These are phyloP conservation scores for Panulirus ornatus DNA, from an alignment of 1,140 invertebrate genomes.

Conservation along the genomic window DNA sequence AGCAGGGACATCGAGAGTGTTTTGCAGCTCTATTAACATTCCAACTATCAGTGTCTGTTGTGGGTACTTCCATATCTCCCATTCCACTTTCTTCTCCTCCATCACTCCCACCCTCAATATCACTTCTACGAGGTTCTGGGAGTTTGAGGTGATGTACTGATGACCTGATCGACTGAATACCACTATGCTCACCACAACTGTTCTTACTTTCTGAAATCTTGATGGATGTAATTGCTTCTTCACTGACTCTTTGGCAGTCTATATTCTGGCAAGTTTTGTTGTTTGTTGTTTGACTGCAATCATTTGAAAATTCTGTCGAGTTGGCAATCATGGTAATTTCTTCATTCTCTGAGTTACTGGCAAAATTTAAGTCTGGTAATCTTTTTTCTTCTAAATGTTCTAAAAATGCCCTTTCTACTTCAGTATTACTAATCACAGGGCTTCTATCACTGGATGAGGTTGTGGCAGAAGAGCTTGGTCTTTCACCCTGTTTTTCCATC, in stretches of 20 bases:
- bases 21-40: neutral
- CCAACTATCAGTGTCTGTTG: slow-evolving; percentile 32
- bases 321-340: slow-evolving; percentile 15
- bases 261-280: neutral
- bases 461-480: slow-evolving; percentile 47
- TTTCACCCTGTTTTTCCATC: slow-evolving; percentile 12
- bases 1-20: neutral
- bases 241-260: neutral
- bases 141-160: neutral
- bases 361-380: neutral
- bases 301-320: neutral
- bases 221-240: neutral
- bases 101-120: slow-evolving; percentile 13
- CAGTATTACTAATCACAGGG: slow-evolving; percentile 4
- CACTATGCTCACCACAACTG: neutral
- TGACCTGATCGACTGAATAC: neutral
- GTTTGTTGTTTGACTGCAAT: neutral
- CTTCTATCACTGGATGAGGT: slow-evolving; percentile 58
- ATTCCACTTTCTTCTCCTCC: slow-evolving; percentile 37
- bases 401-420: neutral
- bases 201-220: neutral
- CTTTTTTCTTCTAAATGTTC: neutral
- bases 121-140: neutral
- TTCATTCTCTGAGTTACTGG: slow-evolving; percentile 31
- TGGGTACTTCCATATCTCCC: slow-evolving; percentile 21